phyloP scores from a whole-genome alignment of 2,113 vertebrate species.

The Mesocricetus auratus region DNA sequence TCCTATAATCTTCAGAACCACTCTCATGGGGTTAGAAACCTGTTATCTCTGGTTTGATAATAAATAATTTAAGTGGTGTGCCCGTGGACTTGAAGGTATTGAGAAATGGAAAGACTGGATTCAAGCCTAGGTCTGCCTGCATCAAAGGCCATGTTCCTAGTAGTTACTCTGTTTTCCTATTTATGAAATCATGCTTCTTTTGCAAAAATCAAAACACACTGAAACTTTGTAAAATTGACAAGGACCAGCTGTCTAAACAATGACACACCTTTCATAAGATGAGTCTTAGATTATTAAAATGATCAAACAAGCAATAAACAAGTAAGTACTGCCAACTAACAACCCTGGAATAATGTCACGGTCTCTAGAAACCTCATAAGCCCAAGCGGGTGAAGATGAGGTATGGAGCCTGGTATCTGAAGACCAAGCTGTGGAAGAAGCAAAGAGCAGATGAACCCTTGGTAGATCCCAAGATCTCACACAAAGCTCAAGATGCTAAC shows the following conservation, averaged over 20 bases:
- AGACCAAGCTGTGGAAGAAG: conserved; percentile 84
- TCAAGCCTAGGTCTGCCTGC: not conserved
- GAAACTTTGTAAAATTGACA: not conserved
- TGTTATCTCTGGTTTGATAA: not conserved
- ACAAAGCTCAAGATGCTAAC: conserved; percentile 36
- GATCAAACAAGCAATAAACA: conserved; percentile 6
- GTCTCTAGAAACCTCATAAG: conserved; percentile 64
- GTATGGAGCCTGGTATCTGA: conserved; percentile 84
- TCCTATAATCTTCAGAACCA: not conserved
- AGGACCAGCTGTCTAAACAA: not conserved
- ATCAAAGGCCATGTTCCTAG: not conserved
- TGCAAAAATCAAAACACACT: conserved; percentile 32
- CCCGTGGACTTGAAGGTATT: not conserved
- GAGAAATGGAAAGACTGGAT: not conserved
- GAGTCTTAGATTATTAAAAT: conserved; percentile 13
- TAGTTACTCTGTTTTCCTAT: not conserved
- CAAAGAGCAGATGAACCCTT: conserved; percentile 76
- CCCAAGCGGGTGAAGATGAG: conserved; percentile 72
- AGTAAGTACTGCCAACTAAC: not conserved
- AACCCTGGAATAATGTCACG: not conserved
- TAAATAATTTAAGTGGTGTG: not conserved
- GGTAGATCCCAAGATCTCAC: conserved; percentile 60
- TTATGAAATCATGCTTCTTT: conserved; percentile 40
- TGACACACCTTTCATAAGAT: not conserved
- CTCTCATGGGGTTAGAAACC: not conserved